Evolutionary conservation across 2,888 invertebrate genomes (phyloP), one percentile per base, ranked within the genome.

Genomic region (Catocala nupta): DNA sequence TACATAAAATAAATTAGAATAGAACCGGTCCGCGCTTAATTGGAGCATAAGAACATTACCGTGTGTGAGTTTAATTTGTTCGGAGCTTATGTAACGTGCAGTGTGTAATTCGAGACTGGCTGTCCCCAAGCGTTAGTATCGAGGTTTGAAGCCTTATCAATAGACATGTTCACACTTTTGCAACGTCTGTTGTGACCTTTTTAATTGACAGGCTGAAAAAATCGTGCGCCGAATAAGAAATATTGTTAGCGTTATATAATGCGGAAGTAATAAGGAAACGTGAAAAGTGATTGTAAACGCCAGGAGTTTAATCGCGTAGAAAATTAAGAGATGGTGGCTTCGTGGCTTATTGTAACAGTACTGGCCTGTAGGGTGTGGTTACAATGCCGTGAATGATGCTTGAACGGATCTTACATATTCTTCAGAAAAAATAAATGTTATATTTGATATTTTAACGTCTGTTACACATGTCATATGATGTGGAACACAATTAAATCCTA

Each of bases 11-110:
- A 78, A 80, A 81, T 85, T 83, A 81, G 76, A 81, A 80, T 78
- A 66, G 73, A 87, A 90, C 90, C 87, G 84, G 89, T 89, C 78
- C 75, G 56, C 76, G 73, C 76, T 81, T 86, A 90, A 91, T 88
- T 92, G 84, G 92, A 89, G 90, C 92, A 85, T 86, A 87, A 90
- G 85, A 88, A 88, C 84, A 87, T 88, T 87, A 89, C 84, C 80
- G 77, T 82, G 79, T 80, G 77, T 74, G 77, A 73, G 69, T 80
- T 72, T 79, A 79, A 77, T 77, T 79, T 77, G 77, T 77, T 64
- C 12, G 68, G 59, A 33, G 47, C 55, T 77, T 73, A 73, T 58
- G 68, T 70, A 77, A 80, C n/a, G 12, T 64, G 51, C 50, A 59
- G 64, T 70, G 69, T 76, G 65, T 70, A 67, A 56, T 47, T 36